Percentiles rank a stretch among this genome's conserved stretches.
Conservation (phyloP, 2,113 vertebrate genomes). For the Serilophus lunatus region DNA sequence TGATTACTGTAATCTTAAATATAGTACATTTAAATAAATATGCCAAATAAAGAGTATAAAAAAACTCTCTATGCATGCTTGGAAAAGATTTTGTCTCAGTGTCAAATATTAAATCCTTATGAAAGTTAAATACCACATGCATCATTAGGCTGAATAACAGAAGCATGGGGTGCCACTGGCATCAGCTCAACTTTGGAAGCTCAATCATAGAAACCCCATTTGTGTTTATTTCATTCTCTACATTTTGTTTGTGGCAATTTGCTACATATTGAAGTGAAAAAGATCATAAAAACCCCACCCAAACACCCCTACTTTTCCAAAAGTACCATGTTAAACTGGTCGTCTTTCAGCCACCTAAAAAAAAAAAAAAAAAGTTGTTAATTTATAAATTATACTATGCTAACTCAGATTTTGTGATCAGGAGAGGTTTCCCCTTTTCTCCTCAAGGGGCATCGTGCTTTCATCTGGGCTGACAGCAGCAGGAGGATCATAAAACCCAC, state of each 20-base stretch:
- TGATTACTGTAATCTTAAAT: constrained; percentile 60
- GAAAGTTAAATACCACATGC: constrained; percentile 29
- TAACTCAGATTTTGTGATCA: not conserved
- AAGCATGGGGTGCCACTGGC: not conserved
- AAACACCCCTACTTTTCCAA: not conserved
- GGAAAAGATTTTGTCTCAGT: constrained; percentile 29
- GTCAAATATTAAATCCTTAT: constrained; percentile 61
- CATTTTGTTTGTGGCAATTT: not conserved
- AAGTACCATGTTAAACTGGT: not conserved
- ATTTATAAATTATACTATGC: not conserved
- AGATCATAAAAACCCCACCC: not conserved
- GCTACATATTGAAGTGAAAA: not conserved
- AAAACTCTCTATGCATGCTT: not conserved
- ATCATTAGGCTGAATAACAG: not conserved
- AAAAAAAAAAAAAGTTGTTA: not conserved
- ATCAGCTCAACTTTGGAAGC: not conserved
- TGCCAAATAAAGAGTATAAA: constrained; percentile 33
- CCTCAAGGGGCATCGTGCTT: not conserved
- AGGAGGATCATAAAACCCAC: not conserved
- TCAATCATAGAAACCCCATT: not conserved
- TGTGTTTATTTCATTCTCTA: not conserved
- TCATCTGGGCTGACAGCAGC: not conserved
- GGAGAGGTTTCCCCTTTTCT: not conserved
- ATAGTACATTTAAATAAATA: constrained; percentile 45
- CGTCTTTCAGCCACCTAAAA: not conserved